phyloP scores from a whole-genome alignment of 1,140 invertebrate species.

The Cydia splendana region DNA sequence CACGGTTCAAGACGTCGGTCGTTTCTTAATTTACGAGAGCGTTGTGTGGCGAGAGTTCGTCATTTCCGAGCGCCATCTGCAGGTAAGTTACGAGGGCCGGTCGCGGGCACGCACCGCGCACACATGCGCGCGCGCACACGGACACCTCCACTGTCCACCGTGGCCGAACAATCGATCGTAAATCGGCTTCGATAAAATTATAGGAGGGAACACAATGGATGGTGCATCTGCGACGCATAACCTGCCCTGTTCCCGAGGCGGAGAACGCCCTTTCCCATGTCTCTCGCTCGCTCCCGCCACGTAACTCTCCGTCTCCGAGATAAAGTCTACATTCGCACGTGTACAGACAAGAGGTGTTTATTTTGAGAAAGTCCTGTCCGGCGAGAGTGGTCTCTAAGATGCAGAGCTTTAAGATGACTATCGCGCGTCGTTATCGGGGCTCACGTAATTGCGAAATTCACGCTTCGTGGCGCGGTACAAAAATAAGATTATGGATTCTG shows the following conservation, averaged over 20 bases:
- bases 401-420: slow-evolving; percentile 51
- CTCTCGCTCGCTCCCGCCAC: slow-evolving; percentile 52
- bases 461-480: slow-evolving; percentile 78
- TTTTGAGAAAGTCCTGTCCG: slow-evolving; percentile 64
- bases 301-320: slow-evolving; percentile 71
- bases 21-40: slow-evolving; percentile 72
- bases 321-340: slow-evolving; percentile 77
- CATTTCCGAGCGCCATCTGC: slow-evolving; percentile 67
- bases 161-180: slow-evolving; percentile 77
- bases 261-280: slow-evolving; percentile 69
- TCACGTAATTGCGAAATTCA: slow-evolving; percentile 79
- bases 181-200: slow-evolving; percentile 79
- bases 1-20: slow-evolving; percentile 53
- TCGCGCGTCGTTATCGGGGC: slow-evolving; percentile 46
- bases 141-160: slow-evolving; percentile 65
- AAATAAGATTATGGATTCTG: slow-evolving; percentile 80
- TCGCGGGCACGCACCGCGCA: slow-evolving; percentile 57
- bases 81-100: slow-evolving; percentile 59
- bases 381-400: slow-evolving; percentile 56
- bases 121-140: slow-evolving; percentile 67
- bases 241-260: slow-evolving; percentile 60
- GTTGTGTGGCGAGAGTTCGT: slow-evolving; percentile 57
- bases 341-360: slow-evolving; percentile 76
- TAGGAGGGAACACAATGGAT: slow-evolving; percentile 78
- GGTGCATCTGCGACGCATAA: slow-evolving; percentile 66